Evolutionary conservation across 1,140 invertebrate species (phyloP).

Genomic region (Anastrepha obliqua): DNA sequence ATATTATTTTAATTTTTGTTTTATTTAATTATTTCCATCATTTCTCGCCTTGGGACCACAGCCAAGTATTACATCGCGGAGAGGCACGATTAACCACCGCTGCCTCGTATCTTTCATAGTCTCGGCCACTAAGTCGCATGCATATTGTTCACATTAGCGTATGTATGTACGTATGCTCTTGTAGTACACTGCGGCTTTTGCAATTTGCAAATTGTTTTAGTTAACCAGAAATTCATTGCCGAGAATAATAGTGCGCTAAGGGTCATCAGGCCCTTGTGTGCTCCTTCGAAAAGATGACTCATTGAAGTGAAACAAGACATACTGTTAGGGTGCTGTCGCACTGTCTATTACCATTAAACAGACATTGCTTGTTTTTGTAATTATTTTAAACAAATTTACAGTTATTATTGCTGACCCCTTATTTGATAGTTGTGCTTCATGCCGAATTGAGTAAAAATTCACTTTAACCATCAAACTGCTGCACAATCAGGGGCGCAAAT

Average conservation of each 20-base stretch:
- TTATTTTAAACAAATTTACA: too few species aligned
- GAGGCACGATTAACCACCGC: too few species aligned
- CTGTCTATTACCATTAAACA: not conserved
- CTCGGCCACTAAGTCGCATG: not conserved
- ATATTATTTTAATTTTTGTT: too few species aligned
- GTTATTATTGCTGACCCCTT: too few species aligned
- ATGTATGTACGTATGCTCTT: not conserved
- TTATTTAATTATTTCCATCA: too few species aligned
- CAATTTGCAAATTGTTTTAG: conserved; percentile 52
- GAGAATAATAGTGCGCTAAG: conserved; percentile 11
- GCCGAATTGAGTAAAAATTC: too few species aligned
- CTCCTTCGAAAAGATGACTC: not conserved
- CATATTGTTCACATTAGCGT: not conserved
- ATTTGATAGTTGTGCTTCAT: too few species aligned
- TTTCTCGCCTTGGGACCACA: too few species aligned
- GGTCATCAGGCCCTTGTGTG: not conserved
- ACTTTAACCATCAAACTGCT: not conserved
- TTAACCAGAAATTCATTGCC: conserved; percentile 49
- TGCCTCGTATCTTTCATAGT: too few species aligned
- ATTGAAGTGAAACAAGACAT: not conserved
- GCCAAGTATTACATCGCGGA: too few species aligned
- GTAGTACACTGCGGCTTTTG: not conserved
- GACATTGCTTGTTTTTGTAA: too few species aligned
- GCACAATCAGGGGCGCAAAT: not conserved
- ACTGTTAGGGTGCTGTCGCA: not conserved